Percentiles rank a stretch among this genome's conserved stretches.
These are phyloP conservation scores for Pammene aurita DNA, from an alignment of 2,888 invertebrate species.

Conservation along the genomic window DNA sequence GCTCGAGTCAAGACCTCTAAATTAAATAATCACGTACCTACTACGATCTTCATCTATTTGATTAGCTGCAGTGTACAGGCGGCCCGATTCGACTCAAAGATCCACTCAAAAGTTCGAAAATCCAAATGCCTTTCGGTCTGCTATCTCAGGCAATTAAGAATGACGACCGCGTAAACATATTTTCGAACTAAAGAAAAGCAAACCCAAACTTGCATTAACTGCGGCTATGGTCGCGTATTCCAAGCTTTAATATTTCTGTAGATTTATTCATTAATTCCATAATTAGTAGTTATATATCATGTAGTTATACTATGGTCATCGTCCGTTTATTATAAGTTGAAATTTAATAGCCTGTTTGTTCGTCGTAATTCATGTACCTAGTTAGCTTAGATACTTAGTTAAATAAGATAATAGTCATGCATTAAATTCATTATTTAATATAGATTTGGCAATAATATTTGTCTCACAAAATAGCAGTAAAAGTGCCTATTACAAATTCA, in stretches of 20 bases:
- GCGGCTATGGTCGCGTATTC: conserved; percentile 43
- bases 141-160: background rate
- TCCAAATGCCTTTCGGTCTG: conserved; percentile 7
- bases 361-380: conserved; percentile 10
- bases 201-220: conserved; percentile 27
- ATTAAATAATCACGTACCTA: background rate
- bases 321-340: conserved; percentile 29
- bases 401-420: conserved; percentile 11
- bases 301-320: conserved; percentile 23
- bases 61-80: background rate
- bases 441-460: too few relatives aligned
- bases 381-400: conserved; percentile 5
- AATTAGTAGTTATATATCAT: conserved; percentile 15
- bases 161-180: conserved; percentile 7
- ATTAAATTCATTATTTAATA: background rate
- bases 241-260: conserved; percentile 59
- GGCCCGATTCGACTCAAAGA: background rate
- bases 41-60: background rate
- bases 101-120: conserved; percentile 21
- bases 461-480: too few relatives aligned
- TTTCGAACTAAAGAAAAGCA: conserved; percentile 10
- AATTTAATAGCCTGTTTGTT: conserved; percentile 13
- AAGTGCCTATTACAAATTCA: too few relatives aligned
- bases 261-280: conserved; percentile 24
- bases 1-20: conserved; percentile 85